phyloP scores from a whole-genome alignment of 1,140 invertebrate species.

The Rhagoletis zephyria region DNA sequence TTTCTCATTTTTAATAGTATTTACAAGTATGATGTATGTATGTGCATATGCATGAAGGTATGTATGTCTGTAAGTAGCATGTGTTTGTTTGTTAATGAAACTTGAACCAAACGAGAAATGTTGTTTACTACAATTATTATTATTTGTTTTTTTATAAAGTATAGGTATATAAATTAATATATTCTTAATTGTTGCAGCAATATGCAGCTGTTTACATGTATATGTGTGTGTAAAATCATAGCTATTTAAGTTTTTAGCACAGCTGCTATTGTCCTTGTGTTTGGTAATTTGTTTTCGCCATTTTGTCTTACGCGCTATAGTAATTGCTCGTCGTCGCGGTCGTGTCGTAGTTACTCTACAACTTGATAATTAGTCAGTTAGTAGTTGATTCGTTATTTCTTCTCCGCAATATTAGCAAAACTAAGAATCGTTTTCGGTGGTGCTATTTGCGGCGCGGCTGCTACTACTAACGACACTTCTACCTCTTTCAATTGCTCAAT shows the following conservation, averaged over 20 bases:
- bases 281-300: neutral
- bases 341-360: neutral
- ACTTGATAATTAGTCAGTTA: neutral
- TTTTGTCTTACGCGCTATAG: neutral
- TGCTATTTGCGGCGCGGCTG: neutral
- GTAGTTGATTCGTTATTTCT: neutral
- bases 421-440: conserved; percentile 42
- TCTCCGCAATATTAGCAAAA: conserved; percentile 8
- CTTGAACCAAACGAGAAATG: neutral
- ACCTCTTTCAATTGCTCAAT: neutral
- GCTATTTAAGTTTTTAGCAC: neutral
- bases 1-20: neutral
- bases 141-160: neutral
- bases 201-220: neutral
- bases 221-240: neutral
- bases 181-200: conserved; percentile 14
- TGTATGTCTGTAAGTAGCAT: neutral
- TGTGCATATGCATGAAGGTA: neutral
- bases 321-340: neutral
- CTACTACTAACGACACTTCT: neutral
- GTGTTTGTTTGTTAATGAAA: neutral
- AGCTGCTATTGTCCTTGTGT: neutral
- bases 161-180: neutral
- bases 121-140: neutral
- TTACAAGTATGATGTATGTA: neutral